Percentiles rank a stretch among this genome's conserved stretches.
Conservation (phyloP, 1,140 invertebrate species). For the Drosophila pectinifera region DNA sequence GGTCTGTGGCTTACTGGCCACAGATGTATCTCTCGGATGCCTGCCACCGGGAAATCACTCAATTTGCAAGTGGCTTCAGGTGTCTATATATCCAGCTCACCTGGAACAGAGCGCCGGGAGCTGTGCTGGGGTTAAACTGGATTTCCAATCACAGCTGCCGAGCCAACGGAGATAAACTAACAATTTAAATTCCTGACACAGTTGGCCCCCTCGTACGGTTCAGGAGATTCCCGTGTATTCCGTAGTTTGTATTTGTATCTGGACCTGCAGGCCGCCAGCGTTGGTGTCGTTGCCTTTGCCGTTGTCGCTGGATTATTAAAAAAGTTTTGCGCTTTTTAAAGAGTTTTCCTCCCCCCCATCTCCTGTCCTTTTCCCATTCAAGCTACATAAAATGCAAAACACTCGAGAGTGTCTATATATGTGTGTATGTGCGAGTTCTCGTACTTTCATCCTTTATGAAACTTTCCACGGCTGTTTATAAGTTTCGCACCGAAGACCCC, state of each 20-base stretch:
- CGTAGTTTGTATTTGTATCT: slow-evolving; percentile 34
- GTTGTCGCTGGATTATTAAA: slow-evolving; percentile 80
- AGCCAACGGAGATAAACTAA: slow-evolving; percentile 63
- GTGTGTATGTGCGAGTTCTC: slow-evolving; percentile 26
- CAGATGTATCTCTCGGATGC: slow-evolving; percentile 10
- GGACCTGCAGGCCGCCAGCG: slow-evolving; percentile 20
- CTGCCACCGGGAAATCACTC: slow-evolving; percentile 30
- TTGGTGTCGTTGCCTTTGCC: slow-evolving; percentile 31
- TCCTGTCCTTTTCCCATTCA: slow-evolving; percentile 15
- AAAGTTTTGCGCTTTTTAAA: slow-evolving; percentile 76
- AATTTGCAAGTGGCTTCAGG: slow-evolving; percentile 44
- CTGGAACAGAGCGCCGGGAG: slow-evolving; percentile 1
- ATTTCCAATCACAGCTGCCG: slow-evolving; percentile 39
- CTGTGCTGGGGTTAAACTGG: slow-evolving; percentile 24
- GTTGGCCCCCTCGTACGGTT: slow-evolving; percentile 29
- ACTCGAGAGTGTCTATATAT: slow-evolving; percentile 61
- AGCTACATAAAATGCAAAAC: slow-evolving; percentile 77
- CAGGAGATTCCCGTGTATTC: slow-evolving; percentile 30
- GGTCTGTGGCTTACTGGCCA: slow-evolving; percentile 28
- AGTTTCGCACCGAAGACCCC: slow-evolving; percentile 53
- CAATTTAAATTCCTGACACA: slow-evolving; percentile 73
- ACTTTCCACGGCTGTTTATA: slow-evolving; percentile 79
- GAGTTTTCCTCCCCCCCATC: slow-evolving; percentile 44
- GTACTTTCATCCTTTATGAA: slow-evolving; percentile 76
- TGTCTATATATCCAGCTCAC: slow-evolving; percentile 13